phyloP scores from a whole-genome alignment of 2,113 vertebrate species.

The Boleophthalmus pectinirostris region DNA sequence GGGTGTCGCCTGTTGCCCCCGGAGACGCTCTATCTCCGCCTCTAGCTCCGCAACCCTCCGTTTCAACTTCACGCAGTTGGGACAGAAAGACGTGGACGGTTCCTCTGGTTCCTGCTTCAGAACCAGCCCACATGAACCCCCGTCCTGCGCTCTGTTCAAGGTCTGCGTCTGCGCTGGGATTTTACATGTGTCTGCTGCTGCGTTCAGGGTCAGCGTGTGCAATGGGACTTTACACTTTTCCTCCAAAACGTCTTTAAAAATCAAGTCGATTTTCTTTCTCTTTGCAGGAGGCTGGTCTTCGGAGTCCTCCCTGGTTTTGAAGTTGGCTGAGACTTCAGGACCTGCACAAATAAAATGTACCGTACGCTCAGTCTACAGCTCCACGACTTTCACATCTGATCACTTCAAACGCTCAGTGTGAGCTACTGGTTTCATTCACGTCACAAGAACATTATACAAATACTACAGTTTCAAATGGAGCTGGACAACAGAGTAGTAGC shows the following conservation, averaged over 20 bases:
- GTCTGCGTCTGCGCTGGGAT: conserved; percentile 47
- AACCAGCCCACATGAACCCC: conserved; percentile 14
- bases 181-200: conserved; percentile 32
- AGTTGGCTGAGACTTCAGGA: conserved; percentile 69
- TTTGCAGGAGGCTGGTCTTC: conserved; percentile 85
- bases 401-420: too few species aligned
- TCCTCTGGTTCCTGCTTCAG: conserved; percentile 84
- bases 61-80: conserved; percentile 92
- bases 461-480: too few species aligned
- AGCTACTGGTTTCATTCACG: too few species aligned
- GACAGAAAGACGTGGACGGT: conserved; percentile 92
- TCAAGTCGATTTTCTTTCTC: conserved; percentile 94
- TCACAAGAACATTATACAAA: too few species aligned
- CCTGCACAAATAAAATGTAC: conserved; percentile 62
- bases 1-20: conserved; percentile 65
- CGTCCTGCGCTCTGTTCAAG: conserved; percentile 40
- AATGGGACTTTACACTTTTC: conserved; percentile 50
- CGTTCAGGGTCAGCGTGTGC: conserved; percentile 52
- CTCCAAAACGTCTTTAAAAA: conserved; percentile 92
- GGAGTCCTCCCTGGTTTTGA: conserved; percentile 83
- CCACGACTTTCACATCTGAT: too few species aligned
- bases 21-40: conserved; percentile 87
- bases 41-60: conserved; percentile 92
- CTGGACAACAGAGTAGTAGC: too few species aligned
- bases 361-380: background rate